phyloP scores from a whole-genome alignment of 2,888 invertebrate species.

The Agrilus cyanescens region DNA sequence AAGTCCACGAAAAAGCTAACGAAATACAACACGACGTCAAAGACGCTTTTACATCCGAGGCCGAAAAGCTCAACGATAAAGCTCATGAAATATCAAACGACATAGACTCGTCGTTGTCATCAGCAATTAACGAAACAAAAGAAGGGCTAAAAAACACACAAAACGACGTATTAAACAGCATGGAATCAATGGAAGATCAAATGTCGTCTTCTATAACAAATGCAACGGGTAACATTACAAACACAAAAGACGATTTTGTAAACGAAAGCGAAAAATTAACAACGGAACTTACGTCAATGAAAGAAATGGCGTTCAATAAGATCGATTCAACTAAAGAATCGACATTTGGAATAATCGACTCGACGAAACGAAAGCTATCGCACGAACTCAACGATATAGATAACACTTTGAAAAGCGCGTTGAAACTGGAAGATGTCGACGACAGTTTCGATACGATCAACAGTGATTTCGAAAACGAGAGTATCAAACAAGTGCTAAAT shows the following conservation, averaged over 20 bases:
- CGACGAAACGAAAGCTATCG: slow-evolving; percentile 3
- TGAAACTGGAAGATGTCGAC: slow-evolving; percentile 17
- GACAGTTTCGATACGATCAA: slow-evolving; percentile 10
- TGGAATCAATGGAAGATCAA: too few relatives aligned
- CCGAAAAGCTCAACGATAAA: slow-evolving; percentile 3
- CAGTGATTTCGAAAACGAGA: too few relatives aligned
- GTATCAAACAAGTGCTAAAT: slow-evolving; percentile 2
- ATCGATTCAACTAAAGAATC: slow-evolving; percentile 1
- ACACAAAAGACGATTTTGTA: background rate
- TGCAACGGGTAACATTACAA: background rate
- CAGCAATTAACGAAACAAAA: too few relatives aligned
- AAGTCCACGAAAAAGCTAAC: slow-evolving; percentile 22
- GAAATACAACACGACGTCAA: slow-evolving; percentile 20
- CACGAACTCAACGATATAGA: slow-evolving; percentile 6
- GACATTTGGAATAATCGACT: slow-evolving; percentile 2
- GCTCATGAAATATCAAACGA: slow-evolving; percentile 15
- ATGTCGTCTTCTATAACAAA: too few relatives aligned
- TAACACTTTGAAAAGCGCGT: slow-evolving; percentile 13
- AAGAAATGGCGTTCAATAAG: slow-evolving; percentile 10
- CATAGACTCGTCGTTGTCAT: too few relatives aligned
- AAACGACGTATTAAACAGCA: too few relatives aligned
- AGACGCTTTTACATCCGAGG: background rate
- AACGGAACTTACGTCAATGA: slow-evolving; percentile 4
- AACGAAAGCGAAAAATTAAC: slow-evolving; percentile 17
- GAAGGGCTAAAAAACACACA: too few relatives aligned